Percentiles rank a stretch among this genome's conserved stretches.
Evolutionary conservation across 2,113 vertebrate genomes (phyloP).

Genomic region (Prietella phreatophila): DNA sequence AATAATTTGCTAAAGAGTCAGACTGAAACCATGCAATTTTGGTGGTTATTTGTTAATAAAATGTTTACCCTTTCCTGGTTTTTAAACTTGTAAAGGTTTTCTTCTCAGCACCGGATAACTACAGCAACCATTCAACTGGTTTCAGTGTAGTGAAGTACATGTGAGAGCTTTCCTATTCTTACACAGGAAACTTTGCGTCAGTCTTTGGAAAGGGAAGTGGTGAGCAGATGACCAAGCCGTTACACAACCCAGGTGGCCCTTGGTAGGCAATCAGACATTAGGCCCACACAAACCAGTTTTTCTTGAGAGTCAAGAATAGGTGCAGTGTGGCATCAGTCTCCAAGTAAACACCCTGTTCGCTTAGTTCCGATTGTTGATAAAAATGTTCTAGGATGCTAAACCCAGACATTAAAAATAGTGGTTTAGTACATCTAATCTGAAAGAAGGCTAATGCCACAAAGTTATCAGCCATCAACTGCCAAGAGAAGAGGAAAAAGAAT

Average conservation of each 20-base stretch:
- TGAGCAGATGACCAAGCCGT: slow-evolving; percentile 37
- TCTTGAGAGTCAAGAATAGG: slow-evolving; percentile 36
- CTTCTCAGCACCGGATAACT: neutral
- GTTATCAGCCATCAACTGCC: neutral
- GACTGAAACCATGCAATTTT: slow-evolving; percentile 72
- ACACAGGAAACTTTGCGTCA: slow-evolving; percentile 7
- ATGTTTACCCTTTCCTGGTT: slow-evolving; percentile 63
- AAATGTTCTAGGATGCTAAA: neutral
- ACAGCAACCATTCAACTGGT: neutral
- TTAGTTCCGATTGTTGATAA: neutral
- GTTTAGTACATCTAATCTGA: neutral
- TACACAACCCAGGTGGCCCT: slow-evolving; percentile 39
- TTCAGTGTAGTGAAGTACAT: neutral
- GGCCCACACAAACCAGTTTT: slow-evolving; percentile 45
- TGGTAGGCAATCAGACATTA: neutral
- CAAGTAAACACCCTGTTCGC: neutral
- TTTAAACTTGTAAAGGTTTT: neutral
- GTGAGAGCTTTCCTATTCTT: neutral
- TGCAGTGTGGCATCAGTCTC: slow-evolving; percentile 18
- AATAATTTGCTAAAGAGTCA: slow-evolving; percentile 76
- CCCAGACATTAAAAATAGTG: too few species aligned
- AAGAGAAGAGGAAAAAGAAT: neutral
- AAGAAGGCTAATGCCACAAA: too few species aligned
- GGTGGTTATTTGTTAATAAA: slow-evolving; percentile 79
- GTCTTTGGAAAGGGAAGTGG: slow-evolving; percentile 43